These are phyloP conservation scores for Brachionus calyciflorus DNA, from an alignment of 1,140 invertebrate genomes.

Conservation along the genomic window DNA sequence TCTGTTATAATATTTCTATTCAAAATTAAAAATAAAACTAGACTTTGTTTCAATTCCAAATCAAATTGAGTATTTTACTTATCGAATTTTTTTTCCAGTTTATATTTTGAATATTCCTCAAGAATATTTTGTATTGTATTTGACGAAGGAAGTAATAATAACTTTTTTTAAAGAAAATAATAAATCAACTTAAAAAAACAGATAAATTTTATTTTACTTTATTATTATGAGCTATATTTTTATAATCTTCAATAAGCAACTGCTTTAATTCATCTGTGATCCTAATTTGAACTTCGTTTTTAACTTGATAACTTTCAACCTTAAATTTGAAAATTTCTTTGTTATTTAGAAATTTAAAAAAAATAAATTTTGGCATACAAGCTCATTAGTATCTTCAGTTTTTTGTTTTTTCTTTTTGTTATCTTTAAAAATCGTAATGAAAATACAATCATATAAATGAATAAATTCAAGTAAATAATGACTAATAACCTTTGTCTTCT, in stretches of 20 bases:
- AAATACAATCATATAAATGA: neutral
- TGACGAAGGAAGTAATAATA: neutral
- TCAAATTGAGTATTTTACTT: neutral
- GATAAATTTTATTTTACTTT: neutral
- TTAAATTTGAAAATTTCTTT: neutral
- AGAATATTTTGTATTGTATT: constrained; percentile 10
- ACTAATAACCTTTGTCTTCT: neutral
- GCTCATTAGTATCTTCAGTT: neutral
- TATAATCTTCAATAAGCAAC: constrained; percentile 19
- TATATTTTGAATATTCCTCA: constrained; percentile 6
- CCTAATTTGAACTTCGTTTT: constrained; percentile 21
- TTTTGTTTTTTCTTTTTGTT: constrained; percentile 27
- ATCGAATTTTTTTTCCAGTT: constrained; percentile 35
- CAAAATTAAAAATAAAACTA: neutral
- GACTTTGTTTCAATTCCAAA: neutral
- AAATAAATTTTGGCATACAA: neutral
- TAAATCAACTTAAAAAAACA: neutral
- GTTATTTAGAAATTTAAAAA: neutral
- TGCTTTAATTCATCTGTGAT: constrained; percentile 23
- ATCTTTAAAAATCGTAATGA: neutral
- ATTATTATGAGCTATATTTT: constrained; percentile 13
- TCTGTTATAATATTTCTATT: constrained; percentile 20
- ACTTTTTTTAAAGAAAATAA: neutral
- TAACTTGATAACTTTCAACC: constrained; percentile 25
- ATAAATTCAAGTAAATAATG: no score